phyloP scores from a whole-genome alignment of 2,113 vertebrate species.

The Erythrolamprus reginae region DNA sequence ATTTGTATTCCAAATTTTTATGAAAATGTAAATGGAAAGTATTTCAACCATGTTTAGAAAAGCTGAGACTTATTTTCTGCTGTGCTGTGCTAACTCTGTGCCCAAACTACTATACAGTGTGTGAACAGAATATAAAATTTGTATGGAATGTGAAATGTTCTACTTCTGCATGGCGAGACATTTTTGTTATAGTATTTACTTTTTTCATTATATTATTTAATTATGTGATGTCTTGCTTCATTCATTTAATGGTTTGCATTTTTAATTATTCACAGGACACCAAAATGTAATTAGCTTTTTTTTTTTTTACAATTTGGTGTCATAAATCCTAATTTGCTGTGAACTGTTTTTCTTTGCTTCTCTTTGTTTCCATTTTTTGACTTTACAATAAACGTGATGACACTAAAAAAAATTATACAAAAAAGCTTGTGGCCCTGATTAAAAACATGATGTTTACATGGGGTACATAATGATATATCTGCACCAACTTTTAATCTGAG shows the following conservation, averaged over 20 bases:
- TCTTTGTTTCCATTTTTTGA: conserved; percentile 73
- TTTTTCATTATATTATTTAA: conserved; percentile 56
- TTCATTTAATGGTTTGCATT: conserved; percentile 64
- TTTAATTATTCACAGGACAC: conserved; percentile 59
- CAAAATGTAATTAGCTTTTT: conserved; percentile 64
- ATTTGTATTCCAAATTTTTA: conserved; percentile 65
- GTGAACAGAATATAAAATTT: conserved; percentile 63
- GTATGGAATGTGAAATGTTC: conserved; percentile 67
- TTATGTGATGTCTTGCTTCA: conserved; percentile 55
- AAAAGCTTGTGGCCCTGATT: conserved; percentile 69
- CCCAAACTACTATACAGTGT: conserved; percentile 61
- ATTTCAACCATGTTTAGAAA: conserved; percentile 61
- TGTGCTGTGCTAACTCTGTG: conserved; percentile 60
- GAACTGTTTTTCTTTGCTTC: conserved; percentile 70
- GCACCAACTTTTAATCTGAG: conserved; percentile 1
- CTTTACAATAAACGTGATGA: conserved; percentile 86
- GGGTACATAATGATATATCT: conserved; percentile 18
- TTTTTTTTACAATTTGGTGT: conserved; percentile 60
- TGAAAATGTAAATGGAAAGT: conserved; percentile 61
- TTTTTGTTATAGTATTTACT: conserved; percentile 51
- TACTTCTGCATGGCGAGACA: conserved; percentile 63
- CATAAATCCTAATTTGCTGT: conserved; percentile 71
- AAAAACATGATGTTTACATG: conserved; percentile 37
- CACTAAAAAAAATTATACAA: conserved; percentile 62
- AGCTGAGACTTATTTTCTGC: conserved; percentile 47